Base-by-base conservation (phyloP, 2,113 vertebrate species). In the Rafetus swinhoei region DNA sequence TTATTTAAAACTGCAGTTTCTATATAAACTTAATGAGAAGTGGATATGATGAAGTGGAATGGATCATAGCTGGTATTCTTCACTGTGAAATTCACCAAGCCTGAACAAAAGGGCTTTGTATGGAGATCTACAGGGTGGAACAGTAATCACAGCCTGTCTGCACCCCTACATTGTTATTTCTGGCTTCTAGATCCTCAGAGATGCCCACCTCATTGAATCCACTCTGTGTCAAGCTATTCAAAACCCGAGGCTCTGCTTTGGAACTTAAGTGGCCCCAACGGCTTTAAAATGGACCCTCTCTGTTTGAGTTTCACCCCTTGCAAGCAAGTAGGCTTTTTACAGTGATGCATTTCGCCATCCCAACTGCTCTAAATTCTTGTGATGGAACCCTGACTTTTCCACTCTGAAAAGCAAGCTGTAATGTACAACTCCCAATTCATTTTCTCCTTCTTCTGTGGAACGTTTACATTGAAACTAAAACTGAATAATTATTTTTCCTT, bases 1-100 rank as follows among this genome's bases (percentile, higher is more conserved):
- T 93, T 87, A 56, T 82, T 83, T 94, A 29, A 93, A 86, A 3
- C 22, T 15, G 24, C 54, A 52, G 27, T n/a, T 95, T 84, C 29
- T 15, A 14, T 22, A 27, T 35, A 87, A 91, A 29, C 9, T 87
- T 79, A 52, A 57, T 10, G 27, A 88, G 7, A 39, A 12, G 22
- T 25, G 21, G 57, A 84, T 57, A 93, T 57, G 57, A 29, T 21
- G 13, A 86, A 50, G 45, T 11, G 65, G 85, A 62, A 72, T 50
- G 15, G 93, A 89, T 54, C 65, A 84, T 76, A 87, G 35, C 7
- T 87, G 77, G 79, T 10, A 55, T 55, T 72, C 81, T 27, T 69
- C 6, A 57, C 32, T 76, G 2, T 3, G 79, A 72, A 89, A 56
- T 8, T 59, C 45, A 84, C 35, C 74, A 76, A 85, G 81, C 27